These are phyloP conservation scores for Euschistus heros DNA, from an alignment of 1,140 invertebrate species.

Conservation along the genomic window DNA sequence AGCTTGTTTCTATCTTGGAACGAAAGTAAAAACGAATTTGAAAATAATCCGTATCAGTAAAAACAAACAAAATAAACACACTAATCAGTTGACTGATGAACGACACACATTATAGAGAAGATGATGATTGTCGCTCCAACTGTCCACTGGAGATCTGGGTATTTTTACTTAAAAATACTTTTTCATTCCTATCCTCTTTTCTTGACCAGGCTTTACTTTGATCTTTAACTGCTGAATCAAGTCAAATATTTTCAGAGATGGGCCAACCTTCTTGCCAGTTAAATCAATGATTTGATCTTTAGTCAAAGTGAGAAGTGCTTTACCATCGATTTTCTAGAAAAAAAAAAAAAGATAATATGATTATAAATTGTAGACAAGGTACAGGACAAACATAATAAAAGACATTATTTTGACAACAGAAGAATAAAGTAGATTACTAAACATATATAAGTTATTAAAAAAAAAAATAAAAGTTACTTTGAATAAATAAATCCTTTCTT, in stretches of 20 bases:
- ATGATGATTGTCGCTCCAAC: too few relatives aligned
- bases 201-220: constrained; percentile 64
- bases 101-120: too few relatives aligned
- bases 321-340: constrained; percentile 63
- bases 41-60: too few relatives aligned
- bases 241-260: constrained; percentile 85
- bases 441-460: too few relatives aligned
- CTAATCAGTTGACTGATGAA: too few relatives aligned
- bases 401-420: constrained; percentile 1
- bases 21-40: too few relatives aligned
- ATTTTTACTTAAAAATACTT: constrained; percentile 1
- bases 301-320: constrained; percentile 61
- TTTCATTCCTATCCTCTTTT: constrained; percentile 29
- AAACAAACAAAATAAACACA: too few relatives aligned
- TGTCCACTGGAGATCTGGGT: too few relatives aligned
- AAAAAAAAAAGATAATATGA: constrained; percentile 6
- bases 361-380: neutral
- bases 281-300: constrained; percentile 84
- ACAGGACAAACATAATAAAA: neutral
- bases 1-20: too few relatives aligned
- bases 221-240: constrained; percentile 78
- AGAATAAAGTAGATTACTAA: too few relatives aligned
- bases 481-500: too few relatives aligned
- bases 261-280: constrained; percentile 86
- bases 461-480: too few relatives aligned